phyloP scores from a whole-genome alignment of 2,113 vertebrate genomes.

The Phaethornis superciliosus region DNA sequence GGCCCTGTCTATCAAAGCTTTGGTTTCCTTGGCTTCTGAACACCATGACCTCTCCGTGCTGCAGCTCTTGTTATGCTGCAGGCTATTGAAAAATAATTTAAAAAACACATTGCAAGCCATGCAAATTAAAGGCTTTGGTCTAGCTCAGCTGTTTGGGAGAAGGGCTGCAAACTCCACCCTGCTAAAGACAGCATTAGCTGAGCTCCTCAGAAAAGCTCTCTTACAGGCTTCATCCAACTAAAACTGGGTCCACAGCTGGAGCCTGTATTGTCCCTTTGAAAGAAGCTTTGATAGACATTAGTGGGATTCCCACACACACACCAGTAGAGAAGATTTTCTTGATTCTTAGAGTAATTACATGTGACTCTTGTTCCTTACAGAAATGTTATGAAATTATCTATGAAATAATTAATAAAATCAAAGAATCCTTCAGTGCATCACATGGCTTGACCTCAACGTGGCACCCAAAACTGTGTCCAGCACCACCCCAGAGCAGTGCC shows the following conservation, averaged over 20 bases:
- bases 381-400: background rate
- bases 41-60: accelerated
- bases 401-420: background rate
- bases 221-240: background rate
- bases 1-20: background rate
- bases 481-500: background rate
- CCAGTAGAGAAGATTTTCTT: background rate
- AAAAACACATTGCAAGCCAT: background rate
- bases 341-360: background rate
- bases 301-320: background rate
- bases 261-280: background rate
- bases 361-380: background rate
- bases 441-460: accelerated
- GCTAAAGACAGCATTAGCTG: background rate
- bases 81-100: background rate
- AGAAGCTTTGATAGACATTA: background rate
- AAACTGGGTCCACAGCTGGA: background rate
- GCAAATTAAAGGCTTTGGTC: conserved; percentile 1
- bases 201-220: background rate
- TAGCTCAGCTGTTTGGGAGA: background rate
- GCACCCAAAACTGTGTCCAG: background rate
- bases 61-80: background rate
- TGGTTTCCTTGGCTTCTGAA: background rate
- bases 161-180: background rate
- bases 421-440: background rate